Percentiles rank a stretch among this genome's conserved stretches.
These are phyloP conservation scores for Griposia aprilina DNA, from an alignment of 2,888 invertebrate genomes.

Conservation along the genomic window DNA sequence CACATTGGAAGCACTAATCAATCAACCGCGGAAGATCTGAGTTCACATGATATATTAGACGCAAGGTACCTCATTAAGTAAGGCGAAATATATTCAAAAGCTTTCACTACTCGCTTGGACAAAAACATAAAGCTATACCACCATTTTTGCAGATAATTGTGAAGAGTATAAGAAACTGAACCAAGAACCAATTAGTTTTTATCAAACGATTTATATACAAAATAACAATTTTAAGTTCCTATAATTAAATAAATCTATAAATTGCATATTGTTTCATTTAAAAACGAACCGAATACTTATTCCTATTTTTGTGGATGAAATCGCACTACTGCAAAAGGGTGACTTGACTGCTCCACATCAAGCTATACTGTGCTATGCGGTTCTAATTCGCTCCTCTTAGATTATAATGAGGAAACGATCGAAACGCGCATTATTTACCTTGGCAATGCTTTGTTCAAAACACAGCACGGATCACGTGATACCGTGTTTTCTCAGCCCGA, in stretches of 20 bases:
- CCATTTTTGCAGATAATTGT: slow-evolving; percentile 39
- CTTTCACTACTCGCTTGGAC: neutral
- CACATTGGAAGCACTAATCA: slow-evolving; percentile 49
- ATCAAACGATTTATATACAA: slow-evolving; percentile 25
- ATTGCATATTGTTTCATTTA: slow-evolving; percentile 38
- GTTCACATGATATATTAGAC: slow-evolving; percentile 48
- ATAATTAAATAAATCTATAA: slow-evolving; percentile 30
- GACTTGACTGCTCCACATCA: neutral
- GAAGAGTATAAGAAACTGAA: slow-evolving; percentile 34
- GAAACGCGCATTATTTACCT: neutral
- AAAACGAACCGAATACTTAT: slow-evolving; percentile 12
- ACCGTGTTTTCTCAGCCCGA: neutral
- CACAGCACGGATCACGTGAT: neutral
- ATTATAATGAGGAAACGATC: neutral
- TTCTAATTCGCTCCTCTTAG: neutral
- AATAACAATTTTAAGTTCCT: slow-evolving; percentile 36
- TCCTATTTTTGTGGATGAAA: slow-evolving; percentile 30
- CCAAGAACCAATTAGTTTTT: slow-evolving; percentile 20
- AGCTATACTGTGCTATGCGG: neutral
- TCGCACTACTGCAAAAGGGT: slow-evolving; percentile 31
- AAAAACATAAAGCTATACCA: slow-evolving; percentile 13
- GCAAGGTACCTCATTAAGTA: slow-evolving; percentile 34
- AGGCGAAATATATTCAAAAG: slow-evolving; percentile 12
- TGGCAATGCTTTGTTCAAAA: neutral
- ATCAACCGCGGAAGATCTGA: slow-evolving; percentile 40